Conservation (phyloP, 2,113 vertebrate genomes). For the Sardina pilchardus region DNA sequence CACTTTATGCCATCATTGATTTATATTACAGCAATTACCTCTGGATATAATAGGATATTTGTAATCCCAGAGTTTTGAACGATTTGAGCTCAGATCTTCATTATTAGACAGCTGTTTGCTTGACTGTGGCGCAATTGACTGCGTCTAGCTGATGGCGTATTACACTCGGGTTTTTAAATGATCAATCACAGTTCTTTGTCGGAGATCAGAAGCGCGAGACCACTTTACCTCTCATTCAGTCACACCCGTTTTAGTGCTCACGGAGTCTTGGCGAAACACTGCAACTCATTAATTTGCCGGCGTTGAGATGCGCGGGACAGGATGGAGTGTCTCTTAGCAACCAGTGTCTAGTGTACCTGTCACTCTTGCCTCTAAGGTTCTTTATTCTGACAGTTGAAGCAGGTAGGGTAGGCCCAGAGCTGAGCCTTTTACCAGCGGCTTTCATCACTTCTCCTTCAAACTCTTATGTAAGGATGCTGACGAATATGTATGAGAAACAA, state of each 20-base stretch:
- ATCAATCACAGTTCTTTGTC: background rate
- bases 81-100: background rate
- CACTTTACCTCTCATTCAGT: background rate
- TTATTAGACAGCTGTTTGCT: background rate
- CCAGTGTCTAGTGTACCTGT: constrained; percentile 7
- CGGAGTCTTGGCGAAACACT: background rate
- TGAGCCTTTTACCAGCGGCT: background rate
- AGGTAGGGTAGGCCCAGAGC: background rate
- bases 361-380: background rate
- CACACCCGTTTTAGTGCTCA: background rate
- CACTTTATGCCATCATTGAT: background rate
- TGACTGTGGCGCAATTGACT: background rate
- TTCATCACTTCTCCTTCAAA: background rate
- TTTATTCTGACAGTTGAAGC: background rate
- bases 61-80: background rate
- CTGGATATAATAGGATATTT: no score
- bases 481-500: background rate
- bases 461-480: background rate
- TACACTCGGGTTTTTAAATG: background rate
- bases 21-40: no score
- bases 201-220: background rate
- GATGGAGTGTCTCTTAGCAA: constrained; percentile 14
- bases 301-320: background rate
- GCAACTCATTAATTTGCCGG: background rate
- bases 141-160: background rate